Percentiles rank a stretch among this genome's conserved stretches.
These are phyloP conservation scores for Apodemia arnacis DNA, from an alignment of 2,888 invertebrate species.

Conservation along the genomic window DNA sequence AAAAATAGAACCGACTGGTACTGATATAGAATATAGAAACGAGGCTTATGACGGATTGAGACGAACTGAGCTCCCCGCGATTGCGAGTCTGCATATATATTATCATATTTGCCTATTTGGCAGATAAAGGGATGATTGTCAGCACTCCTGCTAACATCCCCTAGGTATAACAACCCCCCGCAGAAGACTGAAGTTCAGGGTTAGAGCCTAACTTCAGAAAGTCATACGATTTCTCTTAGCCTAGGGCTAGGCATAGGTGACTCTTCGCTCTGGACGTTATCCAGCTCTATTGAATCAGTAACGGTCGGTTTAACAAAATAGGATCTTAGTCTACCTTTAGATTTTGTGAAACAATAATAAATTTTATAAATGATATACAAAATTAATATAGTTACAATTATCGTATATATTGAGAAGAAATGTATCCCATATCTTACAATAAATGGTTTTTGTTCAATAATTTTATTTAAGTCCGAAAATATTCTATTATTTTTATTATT, in stretches of 20 bases:
- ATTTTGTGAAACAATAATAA: background rate
- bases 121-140: background rate
- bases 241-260: background rate
- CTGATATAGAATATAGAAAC: no score
- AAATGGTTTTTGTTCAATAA: background rate
- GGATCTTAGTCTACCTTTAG: background rate
- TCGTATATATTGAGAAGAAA: background rate
- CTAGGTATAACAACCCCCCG: slow-evolving; percentile 8
- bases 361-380: background rate
- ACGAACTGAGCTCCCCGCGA: no score
- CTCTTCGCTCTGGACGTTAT: background rate
- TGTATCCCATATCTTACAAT: slow-evolving; percentile 2
- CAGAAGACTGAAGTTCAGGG: slow-evolving; percentile 11
- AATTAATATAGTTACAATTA: background rate
- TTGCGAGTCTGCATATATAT: no score
- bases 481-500: background rate
- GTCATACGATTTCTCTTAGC: background rate
- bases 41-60: no score
- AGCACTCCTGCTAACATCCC: background rate
- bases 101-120: background rate
- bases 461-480: slow-evolving; percentile 2
- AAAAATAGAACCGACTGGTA: no score
- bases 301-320: slow-evolving; percentile 7
- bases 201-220: background rate
- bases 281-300: background rate